A percentile compares a stretch with the other conserved stretches of the same genome.
phyloP scores from a whole-genome alignment of 2,888 invertebrate genomes.

The Hirtodrosophila duncani region DNA sequence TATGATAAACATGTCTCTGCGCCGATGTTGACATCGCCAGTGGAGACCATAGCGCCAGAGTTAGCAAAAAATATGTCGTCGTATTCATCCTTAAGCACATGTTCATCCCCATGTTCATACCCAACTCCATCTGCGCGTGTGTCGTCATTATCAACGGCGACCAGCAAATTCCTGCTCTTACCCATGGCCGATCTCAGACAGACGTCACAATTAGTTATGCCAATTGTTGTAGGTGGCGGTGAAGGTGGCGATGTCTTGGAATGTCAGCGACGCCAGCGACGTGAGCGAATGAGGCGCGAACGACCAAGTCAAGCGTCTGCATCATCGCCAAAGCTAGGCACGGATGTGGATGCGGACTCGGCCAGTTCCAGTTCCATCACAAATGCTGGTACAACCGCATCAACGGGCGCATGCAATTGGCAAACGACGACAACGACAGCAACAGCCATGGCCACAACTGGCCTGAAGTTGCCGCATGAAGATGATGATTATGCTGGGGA shows the following conservation, averaged over 20 bases:
- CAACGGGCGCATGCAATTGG: slow-evolving; percentile 40
- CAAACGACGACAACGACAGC: slow-evolving; percentile 64
- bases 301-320: slow-evolving; percentile 54
- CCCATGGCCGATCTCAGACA: slow-evolving; percentile 53
- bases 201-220: slow-evolving; percentile 70
- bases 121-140: slow-evolving; percentile 11
- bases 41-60: slow-evolving; percentile 11
- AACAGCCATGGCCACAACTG: slow-evolving; percentile 39
- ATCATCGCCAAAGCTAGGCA: too few species aligned
- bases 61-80: not conserved
- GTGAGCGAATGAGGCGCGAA: slow-evolving; percentile 49
- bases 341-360: too few species aligned
- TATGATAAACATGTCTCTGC: slow-evolving; percentile 63
- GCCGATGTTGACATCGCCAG: slow-evolving; percentile 36
- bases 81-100: not conserved
- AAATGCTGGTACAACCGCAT: slow-evolving; percentile 16
- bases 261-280: slow-evolving; percentile 42
- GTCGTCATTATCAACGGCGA: slow-evolving; percentile 12
- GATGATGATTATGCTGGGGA: slow-evolving; percentile 7
- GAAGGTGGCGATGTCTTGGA: slow-evolving; percentile 27
- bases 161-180: slow-evolving; percentile 54
- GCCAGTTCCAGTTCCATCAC: too few species aligned
- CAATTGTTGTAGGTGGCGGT: slow-evolving; percentile 57
- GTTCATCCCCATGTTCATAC: not conserved
- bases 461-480: slow-evolving; percentile 35